phyloP scores from a whole-genome alignment of 2,113 vertebrate genomes.

The Notarius lentiginosus region DNA sequence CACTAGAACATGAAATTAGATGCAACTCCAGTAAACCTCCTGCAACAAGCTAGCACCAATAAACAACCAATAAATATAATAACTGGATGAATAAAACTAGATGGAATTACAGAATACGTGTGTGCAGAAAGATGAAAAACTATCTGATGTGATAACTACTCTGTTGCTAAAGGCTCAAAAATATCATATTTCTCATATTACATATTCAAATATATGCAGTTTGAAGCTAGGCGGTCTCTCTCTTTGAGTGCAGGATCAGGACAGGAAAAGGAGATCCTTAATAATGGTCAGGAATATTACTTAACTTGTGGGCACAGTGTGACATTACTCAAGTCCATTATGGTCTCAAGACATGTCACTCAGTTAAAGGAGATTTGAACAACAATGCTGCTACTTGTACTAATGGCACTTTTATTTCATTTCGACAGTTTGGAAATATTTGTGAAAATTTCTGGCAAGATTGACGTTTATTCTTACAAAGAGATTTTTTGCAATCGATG shows the following conservation, averaged over 20 bases:
- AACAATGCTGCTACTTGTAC: background rate
- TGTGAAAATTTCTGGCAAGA: background rate
- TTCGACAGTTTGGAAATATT: background rate
- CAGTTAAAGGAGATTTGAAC: background rate
- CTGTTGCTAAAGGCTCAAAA: background rate
- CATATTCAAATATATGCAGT: background rate
- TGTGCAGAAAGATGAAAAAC: background rate
- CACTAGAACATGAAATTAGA: background rate
- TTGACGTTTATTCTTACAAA: background rate
- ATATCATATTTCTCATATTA: background rate
- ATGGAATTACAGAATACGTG: background rate
- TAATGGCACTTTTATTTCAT: background rate
- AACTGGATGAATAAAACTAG: background rate
- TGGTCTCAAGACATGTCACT: background rate
- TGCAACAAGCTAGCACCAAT: background rate
- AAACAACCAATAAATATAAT: too few relatives aligned
- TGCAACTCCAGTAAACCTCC: background rate
- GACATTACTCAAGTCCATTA: background rate
- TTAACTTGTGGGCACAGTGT: background rate
- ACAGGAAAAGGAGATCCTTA: background rate
- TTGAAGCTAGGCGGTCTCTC: background rate
- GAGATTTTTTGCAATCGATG: too few relatives aligned
- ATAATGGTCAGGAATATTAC: background rate
- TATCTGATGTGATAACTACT: background rate
- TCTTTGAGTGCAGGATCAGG: background rate